A percentile compares a stretch with the other conserved stretches of the same genome.
Evolutionary conservation across 2,113 vertebrate genomes (phyloP).

Genomic region (Blennius ocellaris): DNA sequence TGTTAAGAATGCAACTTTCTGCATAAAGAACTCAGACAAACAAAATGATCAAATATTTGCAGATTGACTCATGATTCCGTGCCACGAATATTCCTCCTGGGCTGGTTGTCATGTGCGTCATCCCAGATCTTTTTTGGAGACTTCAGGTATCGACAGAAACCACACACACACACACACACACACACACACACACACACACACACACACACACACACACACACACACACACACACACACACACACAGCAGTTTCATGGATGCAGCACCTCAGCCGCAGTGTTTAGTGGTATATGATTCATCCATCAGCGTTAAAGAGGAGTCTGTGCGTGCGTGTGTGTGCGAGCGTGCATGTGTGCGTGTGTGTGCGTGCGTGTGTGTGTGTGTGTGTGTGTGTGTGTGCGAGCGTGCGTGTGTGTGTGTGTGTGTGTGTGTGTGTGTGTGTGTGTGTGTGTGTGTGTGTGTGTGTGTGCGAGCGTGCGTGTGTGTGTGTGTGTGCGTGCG

Average conservation of each 20-base stretch:
- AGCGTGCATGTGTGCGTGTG: no score
- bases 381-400: no score
- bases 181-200: neutral
- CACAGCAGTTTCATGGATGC: neutral
- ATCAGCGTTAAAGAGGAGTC: neutral
- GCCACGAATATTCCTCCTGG: neutral
- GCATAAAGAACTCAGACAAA: neutral
- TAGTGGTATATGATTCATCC: slow-evolving; percentile 31
- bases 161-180: neutral
- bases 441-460: no score
- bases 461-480: neutral
- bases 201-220: no score
- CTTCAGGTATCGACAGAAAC: slow-evolving; percentile 48
- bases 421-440: no score
- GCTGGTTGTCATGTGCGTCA: slow-evolving; percentile 49
- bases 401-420: no score
- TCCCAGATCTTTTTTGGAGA: slow-evolving; percentile 31
- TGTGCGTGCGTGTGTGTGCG: neutral
- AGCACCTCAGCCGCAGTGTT: slow-evolving; percentile 3
- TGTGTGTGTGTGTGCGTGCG: no score
- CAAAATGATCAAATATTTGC: neutral
- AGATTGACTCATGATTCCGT: neutral
- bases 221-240: neutral
- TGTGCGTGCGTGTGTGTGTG: no score
- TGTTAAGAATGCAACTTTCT: no score